Conservation (phyloP, 2,888 invertebrate genomes). For the Conops quadrifasciatus region DNA sequence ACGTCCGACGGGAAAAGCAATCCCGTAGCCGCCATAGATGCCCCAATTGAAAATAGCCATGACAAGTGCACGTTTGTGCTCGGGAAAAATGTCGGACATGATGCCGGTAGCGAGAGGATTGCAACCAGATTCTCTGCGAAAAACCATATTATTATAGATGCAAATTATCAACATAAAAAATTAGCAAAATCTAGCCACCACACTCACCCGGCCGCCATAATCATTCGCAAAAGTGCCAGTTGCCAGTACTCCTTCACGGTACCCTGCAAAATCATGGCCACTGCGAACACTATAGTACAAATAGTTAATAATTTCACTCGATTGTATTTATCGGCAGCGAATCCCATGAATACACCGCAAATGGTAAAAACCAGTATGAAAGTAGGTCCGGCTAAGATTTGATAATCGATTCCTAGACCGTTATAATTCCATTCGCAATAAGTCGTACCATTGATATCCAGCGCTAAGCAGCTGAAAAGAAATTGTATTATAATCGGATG, state of each 20-base stretch:
- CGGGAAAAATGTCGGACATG: constrained; percentile 81
- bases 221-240: constrained; percentile 82
- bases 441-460: constrained; percentile 74
- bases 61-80: constrained; percentile 83
- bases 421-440: constrained; percentile 95
- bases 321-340: constrained; percentile 81
- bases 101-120: constrained; percentile 88
- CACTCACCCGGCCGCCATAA: constrained; percentile 83
- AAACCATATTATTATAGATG: neutral
- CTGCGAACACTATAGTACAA: constrained; percentile 82
- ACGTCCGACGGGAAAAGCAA: constrained; percentile 90
- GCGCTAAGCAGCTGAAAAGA: constrained; percentile 70
- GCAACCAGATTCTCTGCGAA: constrained; percentile 81
- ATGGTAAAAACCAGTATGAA: constrained; percentile 92
- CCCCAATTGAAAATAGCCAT: constrained; percentile 96
- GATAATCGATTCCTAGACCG: constrained; percentile 90
- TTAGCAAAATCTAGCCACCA: neutral
- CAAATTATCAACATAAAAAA: too few relatives aligned
- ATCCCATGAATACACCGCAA: constrained; percentile 84
- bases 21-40: constrained; percentile 92
- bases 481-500: neutral
- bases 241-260: constrained; percentile 90
- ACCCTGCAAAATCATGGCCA: constrained; percentile 87
- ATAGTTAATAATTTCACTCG: constrained; percentile 78
- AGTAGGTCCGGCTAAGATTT: constrained; percentile 90